These are phyloP conservation scores for Mechanitis messenoides DNA, from an alignment of 2,888 invertebrate species.

Conservation along the genomic window DNA sequence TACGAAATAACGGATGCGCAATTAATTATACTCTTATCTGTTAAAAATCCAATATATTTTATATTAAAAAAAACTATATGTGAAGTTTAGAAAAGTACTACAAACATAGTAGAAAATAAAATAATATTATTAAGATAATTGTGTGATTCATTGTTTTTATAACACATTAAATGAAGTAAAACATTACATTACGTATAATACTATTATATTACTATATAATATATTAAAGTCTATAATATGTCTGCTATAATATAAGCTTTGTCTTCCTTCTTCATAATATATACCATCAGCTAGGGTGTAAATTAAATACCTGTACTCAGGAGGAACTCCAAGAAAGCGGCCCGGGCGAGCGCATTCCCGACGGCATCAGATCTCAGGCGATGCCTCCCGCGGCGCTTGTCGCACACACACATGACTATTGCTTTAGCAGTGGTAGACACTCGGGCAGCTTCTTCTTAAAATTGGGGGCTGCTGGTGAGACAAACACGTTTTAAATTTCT, in stretches of 20 bases:
- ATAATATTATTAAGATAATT: too few species aligned
- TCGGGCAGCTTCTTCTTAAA: slow-evolving; percentile 85
- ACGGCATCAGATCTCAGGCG: slow-evolving; percentile 36
- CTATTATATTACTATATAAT: too few species aligned
- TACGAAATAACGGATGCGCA: neutral
- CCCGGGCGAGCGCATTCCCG: slow-evolving; percentile 46
- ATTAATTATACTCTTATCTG: neutral
- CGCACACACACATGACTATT: slow-evolving; percentile 75
- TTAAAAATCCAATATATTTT: too few species aligned
- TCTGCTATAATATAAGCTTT: too few species aligned
- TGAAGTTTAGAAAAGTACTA: neutral
- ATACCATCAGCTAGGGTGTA: too few species aligned
- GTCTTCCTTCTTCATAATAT: too few species aligned
- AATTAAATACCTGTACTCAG: slow-evolving; percentile 22
- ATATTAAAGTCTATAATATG: too few species aligned
- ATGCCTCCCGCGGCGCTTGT: slow-evolving; percentile 62
- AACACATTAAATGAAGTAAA: too few species aligned
- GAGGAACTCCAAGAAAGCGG: slow-evolving; percentile 31
- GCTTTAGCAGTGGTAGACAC: slow-evolving; percentile 81
- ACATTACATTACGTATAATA: too few species aligned
- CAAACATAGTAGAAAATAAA: too few species aligned
- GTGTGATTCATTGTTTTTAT: too few species aligned
- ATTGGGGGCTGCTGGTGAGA: slow-evolving; percentile 82
- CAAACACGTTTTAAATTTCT: slow-evolving; percentile 4
- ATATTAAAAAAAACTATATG: neutral